Percentiles rank a stretch among this genome's conserved stretches.
Evolutionary conservation across 2,113 vertebrate species (phyloP).

Genomic region (Melanocharis versteri): DNA sequence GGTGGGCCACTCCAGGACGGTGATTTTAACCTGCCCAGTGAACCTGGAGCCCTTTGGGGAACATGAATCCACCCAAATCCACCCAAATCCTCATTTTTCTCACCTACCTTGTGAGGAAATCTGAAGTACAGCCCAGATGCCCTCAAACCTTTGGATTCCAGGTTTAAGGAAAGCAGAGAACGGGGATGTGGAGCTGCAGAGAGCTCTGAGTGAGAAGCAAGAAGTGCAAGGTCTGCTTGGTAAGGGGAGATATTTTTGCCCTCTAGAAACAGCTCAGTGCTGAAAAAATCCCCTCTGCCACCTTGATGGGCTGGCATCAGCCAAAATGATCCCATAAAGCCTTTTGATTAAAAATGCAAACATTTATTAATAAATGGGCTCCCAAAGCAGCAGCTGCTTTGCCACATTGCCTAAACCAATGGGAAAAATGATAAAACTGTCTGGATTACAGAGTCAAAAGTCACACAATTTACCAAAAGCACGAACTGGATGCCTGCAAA

Average conservation of each 20-base stretch:
- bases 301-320: not conserved
- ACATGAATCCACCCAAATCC: not conserved
- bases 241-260: not conserved
- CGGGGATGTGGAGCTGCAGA: not conserved
- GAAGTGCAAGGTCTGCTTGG: not conserved
- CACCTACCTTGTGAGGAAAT: not conserved
- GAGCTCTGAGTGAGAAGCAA: not conserved
- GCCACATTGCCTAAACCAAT: not conserved
- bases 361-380: not conserved
- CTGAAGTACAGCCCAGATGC: not conserved
- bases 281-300: not conserved
- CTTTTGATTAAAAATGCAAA: not conserved
- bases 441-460: not conserved
- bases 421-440: not conserved
- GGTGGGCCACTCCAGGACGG: too few species aligned
- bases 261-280: not conserved
- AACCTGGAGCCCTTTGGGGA: not conserved
- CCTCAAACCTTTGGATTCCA: not conserved
- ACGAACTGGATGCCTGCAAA: not conserved
- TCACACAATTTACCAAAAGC: not conserved
- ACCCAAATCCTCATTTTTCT: not conserved
- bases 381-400: not conserved
- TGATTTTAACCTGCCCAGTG: not conserved
- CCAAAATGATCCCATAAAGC: not conserved
- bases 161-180: not conserved